Evolutionary conservation across 2,797 vertebrate species (phyloP).

Genomic region (Acanthopagrus latus): DNA sequence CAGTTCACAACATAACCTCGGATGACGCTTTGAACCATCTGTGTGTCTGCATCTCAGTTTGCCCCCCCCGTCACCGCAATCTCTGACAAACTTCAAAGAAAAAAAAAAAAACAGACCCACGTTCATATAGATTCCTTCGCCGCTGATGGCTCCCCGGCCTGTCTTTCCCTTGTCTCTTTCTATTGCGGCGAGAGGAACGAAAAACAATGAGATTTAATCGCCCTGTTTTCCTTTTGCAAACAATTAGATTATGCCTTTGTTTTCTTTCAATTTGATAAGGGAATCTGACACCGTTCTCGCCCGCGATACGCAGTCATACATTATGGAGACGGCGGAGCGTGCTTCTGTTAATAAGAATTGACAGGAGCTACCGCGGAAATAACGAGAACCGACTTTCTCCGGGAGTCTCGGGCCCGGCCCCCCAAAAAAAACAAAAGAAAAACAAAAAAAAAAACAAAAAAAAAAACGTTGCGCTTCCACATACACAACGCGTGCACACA

Average conservation of each 20-base stretch:
- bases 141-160: conserved; percentile 10
- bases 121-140: conserved; percentile 32
- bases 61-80: conserved; percentile 29
- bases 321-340: conserved; percentile 68
- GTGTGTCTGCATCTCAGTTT: conserved; percentile 48
- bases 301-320: conserved; percentile 65
- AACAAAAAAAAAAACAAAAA: neutral
- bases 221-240: conserved; percentile 73
- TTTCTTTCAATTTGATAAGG: conserved; percentile 74
- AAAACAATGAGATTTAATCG: conserved; percentile 76
- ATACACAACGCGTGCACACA: conserved; percentile 3
- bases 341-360: conserved; percentile 77
- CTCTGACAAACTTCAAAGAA: conserved; percentile 23
- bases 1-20: conserved; percentile 55
- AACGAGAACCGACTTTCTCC: conserved; percentile 66
- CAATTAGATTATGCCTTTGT: conserved; percentile 78
- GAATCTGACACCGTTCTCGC: conserved; percentile 67
- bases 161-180: conserved; percentile 41
- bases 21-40: conserved; percentile 28
- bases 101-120: neutral
- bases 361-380: conserved; percentile 71
- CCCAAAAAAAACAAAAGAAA: no score
- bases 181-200: conserved; percentile 35
- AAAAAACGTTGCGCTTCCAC: conserved; percentile 25
- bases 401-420: conserved; percentile 56